Evolutionary conservation across 1,140 invertebrate genomes (phyloP), one percentile per base, ranked within the genome.

Genomic region (Arctopsyche grandis): DNA sequence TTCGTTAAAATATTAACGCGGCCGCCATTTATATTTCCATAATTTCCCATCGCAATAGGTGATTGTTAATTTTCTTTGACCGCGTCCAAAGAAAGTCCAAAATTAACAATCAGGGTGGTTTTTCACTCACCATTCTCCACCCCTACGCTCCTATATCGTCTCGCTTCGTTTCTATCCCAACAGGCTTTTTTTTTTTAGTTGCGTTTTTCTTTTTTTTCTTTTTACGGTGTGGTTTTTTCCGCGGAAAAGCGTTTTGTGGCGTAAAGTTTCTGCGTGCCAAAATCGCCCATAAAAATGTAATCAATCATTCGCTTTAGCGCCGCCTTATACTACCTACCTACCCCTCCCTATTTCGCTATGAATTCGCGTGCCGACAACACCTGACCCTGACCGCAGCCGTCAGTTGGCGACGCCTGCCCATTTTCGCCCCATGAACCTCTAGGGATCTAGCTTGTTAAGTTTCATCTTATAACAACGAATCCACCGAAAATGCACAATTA

Each of bases 11-110:
- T 48, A 76, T 76, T 76, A 76, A 60, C 74, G 58, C 19, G 10
- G 19, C 48, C 29, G 69, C 52, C 52, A 14, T 58, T 66, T 26
- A 63, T 63, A 60, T 60, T 66, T 66, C 74, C 74, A 74, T 74
- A 74, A 74, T 74, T 56, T 56, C 69, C 26, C 26, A 70, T 70
- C 71, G 71, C 71, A 73, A 74, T 74, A 24, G 52, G 46, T 66
- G 63, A 76, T 76, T 76, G 74, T 76, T 44, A 76, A 76, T 76
- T 76, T 76, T 66, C 74, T 76, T 76, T 76, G 56, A 76, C 74
- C 58, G 56, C 46, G n/a, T n/a, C n/a, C n/a, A n/a, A n/a, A n/a
- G n/a, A 70, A 19, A 16, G 69, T 26, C 21, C 26, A n/a, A 52
- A 76, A 63, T 76, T 76, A 76, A 63, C 74, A 63, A 46, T 74